A percentile compares a stretch with the other conserved stretches of the same genome.
These are phyloP conservation scores for Squalus acanthias DNA, from an alignment of 2,797 vertebrate species.

Conservation along the genomic window DNA sequence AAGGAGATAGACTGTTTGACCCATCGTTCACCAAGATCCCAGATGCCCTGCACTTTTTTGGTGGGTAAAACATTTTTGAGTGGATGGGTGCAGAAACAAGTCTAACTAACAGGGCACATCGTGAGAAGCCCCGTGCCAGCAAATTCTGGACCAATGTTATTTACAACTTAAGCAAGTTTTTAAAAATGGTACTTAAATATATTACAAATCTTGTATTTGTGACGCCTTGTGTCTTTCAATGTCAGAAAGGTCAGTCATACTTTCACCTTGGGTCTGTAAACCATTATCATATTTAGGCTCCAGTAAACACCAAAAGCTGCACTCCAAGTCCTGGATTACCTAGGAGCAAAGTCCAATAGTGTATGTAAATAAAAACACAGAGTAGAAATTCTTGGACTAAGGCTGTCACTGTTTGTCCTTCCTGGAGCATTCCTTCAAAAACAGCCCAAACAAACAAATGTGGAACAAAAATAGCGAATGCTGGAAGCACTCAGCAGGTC, in stretches of 20 bases:
- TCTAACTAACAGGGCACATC: too few species aligned
- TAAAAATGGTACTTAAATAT: too few species aligned
- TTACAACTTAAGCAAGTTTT: too few species aligned
- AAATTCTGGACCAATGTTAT: too few species aligned
- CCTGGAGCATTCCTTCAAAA: background rate
- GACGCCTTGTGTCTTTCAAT: background rate
- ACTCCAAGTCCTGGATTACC: too few species aligned
- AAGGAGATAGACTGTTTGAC: too few species aligned
- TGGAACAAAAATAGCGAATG: background rate
- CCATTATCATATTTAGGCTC: background rate
- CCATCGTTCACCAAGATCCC: too few species aligned
- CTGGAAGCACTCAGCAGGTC: background rate
- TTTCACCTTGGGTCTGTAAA: background rate
- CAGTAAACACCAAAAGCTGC: background rate
- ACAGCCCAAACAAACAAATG: background rate
- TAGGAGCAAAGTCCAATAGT: background rate
- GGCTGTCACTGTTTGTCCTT: background rate
- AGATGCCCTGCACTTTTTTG: too few species aligned
- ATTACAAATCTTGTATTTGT: too few species aligned
- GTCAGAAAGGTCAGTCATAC: background rate
- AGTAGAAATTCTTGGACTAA: background rate
- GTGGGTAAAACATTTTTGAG: too few species aligned
- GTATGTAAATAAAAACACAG: background rate
- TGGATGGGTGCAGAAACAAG: too few species aligned
- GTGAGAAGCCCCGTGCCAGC: too few species aligned